Conservation (phyloP, 2,888 invertebrate species). For the Rhodophaea formosa region DNA sequence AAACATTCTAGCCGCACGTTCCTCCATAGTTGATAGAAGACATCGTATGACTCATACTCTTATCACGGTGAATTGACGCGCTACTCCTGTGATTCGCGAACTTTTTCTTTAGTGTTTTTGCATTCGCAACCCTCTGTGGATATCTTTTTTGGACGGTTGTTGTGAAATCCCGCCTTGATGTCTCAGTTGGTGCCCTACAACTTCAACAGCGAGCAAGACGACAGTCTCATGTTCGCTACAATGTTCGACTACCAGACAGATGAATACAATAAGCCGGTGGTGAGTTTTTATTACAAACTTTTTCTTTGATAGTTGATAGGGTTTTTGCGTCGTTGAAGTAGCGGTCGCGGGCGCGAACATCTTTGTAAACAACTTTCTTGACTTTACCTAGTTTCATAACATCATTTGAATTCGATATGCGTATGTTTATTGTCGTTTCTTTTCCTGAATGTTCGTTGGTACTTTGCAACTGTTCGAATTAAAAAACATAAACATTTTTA, state of each 20-base stretch:
- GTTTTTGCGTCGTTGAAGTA: conserved; percentile 24
- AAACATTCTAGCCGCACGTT: conserved; percentile 73
- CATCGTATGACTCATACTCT: conserved; percentile 69
- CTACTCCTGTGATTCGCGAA: conserved; percentile 50
- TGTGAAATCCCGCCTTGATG: conserved; percentile 77
- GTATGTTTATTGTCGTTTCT: conserved; percentile 5
- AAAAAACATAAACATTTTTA: no score
- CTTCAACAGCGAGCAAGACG: conserved; percentile 75
- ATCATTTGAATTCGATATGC: conserved; percentile 14
- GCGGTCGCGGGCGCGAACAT: conserved; percentile 39
- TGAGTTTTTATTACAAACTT: conserved; percentile 44
- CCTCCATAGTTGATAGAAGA: conserved; percentile 58
- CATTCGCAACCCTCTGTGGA: conserved; percentile 46
- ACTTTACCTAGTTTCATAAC: conserved; percentile 34
- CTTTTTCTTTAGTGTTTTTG: conserved; percentile 45
- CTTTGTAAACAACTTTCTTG: conserved; percentile 59
- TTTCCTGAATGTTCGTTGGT: conserved; percentile 3
- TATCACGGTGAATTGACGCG: conserved; percentile 66
- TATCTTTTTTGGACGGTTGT: conserved; percentile 54
- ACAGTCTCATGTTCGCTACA: conserved; percentile 79
- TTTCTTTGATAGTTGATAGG: conserved; percentile 8
- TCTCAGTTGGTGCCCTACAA: conserved; percentile 84
- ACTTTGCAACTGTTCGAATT: not conserved
- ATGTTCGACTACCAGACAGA: conserved; percentile 79
- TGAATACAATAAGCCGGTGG: conserved; percentile 70